phyloP scores from a whole-genome alignment of 2,113 vertebrate genomes.

The Urocolius indicus region DNA sequence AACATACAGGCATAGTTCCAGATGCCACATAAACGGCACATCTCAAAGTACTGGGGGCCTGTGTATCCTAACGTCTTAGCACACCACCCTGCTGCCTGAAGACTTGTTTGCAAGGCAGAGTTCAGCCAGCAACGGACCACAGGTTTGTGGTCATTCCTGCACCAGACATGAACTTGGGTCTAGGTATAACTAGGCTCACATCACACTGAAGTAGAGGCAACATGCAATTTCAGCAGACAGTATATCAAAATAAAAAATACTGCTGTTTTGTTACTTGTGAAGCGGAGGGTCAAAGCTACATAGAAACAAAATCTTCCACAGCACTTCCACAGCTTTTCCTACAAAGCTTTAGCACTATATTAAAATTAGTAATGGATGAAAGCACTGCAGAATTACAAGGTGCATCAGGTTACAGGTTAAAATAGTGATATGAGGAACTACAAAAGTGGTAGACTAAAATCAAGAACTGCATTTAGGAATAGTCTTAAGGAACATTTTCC shows the following conservation, averaged over 20 bases:
- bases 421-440: neutral
- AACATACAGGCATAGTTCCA: rapidly evolving
- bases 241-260: neutral
- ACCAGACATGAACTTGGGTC: rapidly evolving
- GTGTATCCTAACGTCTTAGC: rapidly evolving
- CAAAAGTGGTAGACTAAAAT: neutral
- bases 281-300: neutral
- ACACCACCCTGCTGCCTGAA: neutral
- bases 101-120: rapidly evolving
- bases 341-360: neutral
- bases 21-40: rapidly evolving
- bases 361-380: neutral
- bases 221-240: neutral
- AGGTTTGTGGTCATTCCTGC: rapidly evolving
- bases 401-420: neutral
- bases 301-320: neutral
- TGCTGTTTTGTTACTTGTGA: neutral
- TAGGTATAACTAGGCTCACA: too few species aligned
- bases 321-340: neutral
- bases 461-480: neutral
- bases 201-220: neutral
- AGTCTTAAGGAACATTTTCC: neutral
- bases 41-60: rapidly evolving
- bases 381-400: neutral
- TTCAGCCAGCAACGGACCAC: rapidly evolving